Base-by-base conservation (phyloP, 1,140 invertebrate species). In the Sitophilus oryzae region DNA sequence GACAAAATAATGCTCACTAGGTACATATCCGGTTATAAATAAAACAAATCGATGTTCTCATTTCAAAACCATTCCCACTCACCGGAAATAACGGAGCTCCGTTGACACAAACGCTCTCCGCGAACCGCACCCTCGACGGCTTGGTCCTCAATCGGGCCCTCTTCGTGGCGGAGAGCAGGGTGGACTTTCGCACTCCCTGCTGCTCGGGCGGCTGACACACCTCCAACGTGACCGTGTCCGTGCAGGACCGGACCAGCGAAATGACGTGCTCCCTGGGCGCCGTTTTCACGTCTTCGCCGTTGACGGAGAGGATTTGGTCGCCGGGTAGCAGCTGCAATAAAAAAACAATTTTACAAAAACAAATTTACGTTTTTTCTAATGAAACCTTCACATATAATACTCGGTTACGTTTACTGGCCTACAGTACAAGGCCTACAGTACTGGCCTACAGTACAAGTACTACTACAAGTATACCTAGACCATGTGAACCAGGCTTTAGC, bases 201-300 rank as follows among this genome's bases (percentile, higher is more conserved):
- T 83, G 76, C 45, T 68, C 66, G 2, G 84, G 81, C 0, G 90
- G 90, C 68, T 93, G 90, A 67, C 89, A 90, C 1, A 93, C 91
- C 6, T 84, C 78, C 15, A 94, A 73, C 36, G 77, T 79, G 0
- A 94, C 89, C 14, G 80, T 79, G 5, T 86, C 78, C 30, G 83
- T 76, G 68, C 89, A 91, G 0, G 88, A 85, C 16, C 90, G 79
- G 14, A 96, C 89, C 64, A 93, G 74, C 37, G 91, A 83, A 44
- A 96, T 94, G 20, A 95, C 92, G 72, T 90, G 86, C 71, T 94
- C 90, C 3, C 92, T 72, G 0, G 89, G 88, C 2, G 89, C 86
- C 15, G 80, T 76, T 64, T 84, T 83, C 0, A 95, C 91, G 71
- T 95, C 90, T 74, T 93, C 88, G 0, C 88, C 90, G 68, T 95